Conservation (phyloP, 2,113 vertebrate genomes). For the Connochaetes taurinus region DNA sequence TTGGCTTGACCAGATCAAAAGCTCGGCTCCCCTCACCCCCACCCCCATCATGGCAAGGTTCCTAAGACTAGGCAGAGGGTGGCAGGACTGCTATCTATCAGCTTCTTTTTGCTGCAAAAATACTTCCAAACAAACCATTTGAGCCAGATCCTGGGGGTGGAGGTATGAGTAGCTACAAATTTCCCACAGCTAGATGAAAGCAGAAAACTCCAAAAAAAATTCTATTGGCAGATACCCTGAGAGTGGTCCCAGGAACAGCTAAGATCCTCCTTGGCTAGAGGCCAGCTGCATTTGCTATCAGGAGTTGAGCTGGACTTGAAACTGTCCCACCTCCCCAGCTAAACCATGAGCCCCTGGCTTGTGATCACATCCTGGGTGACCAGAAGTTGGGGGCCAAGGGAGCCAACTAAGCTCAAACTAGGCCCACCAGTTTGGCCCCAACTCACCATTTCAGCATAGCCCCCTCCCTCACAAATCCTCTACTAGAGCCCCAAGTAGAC, state of each 20-base stretch:
- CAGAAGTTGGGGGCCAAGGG: accelerated
- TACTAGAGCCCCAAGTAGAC: background rate
- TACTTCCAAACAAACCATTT: background rate
- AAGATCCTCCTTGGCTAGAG: background rate
- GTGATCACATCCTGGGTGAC: background rate
- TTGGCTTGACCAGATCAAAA: background rate
- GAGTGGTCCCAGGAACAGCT: background rate
- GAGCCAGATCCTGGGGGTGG: background rate
- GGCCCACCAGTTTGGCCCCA: background rate
- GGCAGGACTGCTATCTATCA: background rate
- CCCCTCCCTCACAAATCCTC: background rate
- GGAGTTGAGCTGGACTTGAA: background rate
- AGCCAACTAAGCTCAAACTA: background rate
- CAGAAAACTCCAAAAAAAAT: background rate
- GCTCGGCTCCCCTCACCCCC: too few species aligned
- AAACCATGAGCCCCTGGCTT: background rate
- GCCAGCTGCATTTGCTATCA: background rate
- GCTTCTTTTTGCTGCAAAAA: background rate
- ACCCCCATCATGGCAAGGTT: background rate
- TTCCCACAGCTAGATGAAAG: background rate
- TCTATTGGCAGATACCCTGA: background rate
- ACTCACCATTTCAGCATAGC: background rate
- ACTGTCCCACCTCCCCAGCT: background rate
- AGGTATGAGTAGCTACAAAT: background rate
- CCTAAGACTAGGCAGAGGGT: background rate